phyloP scores from a whole-genome alignment of 2,888 invertebrate genomes.

The Drosophila greeni region DNA sequence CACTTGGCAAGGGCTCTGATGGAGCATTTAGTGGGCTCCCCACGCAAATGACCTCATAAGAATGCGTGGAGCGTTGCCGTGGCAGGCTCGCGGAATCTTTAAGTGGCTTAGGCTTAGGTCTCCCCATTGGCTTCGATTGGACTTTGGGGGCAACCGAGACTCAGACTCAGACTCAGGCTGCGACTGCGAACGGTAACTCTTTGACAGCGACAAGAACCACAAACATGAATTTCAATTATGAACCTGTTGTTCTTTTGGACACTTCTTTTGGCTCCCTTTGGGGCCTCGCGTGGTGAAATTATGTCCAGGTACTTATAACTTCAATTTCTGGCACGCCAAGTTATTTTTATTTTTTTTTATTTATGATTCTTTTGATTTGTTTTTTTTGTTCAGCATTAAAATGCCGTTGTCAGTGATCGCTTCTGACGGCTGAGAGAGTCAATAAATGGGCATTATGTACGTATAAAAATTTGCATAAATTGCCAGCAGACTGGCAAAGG shows the following conservation, averaged over 20 bases:
- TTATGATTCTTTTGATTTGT: slow-evolving; percentile 34
- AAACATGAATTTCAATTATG: slow-evolving; percentile 73
- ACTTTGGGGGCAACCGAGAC: slow-evolving; percentile 32
- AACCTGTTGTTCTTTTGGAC: slow-evolving; percentile 67
- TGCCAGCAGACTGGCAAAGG: slow-evolving; percentile 30
- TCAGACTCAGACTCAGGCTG: neutral
- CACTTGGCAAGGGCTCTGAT: slow-evolving; percentile 47
- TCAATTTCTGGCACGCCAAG: slow-evolving; percentile 59
- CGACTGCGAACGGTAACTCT: slow-evolving; percentile 59
- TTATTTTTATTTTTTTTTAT: slow-evolving; percentile 56
- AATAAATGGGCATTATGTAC: slow-evolving; percentile 68
- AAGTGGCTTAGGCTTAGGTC: slow-evolving; percentile 51
- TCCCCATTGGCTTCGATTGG: slow-evolving; percentile 32
- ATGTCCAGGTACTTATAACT: slow-evolving; percentile 54
- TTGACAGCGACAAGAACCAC: slow-evolving; percentile 42
- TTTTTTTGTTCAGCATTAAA: slow-evolving; percentile 55
- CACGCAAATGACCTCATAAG: slow-evolving; percentile 75
- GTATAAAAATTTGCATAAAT: slow-evolving; percentile 61
- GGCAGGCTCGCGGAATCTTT: slow-evolving; percentile 68
- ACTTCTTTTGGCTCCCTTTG: slow-evolving; percentile 33
- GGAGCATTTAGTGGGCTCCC: slow-evolving; percentile 72
- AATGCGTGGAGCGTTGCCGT: slow-evolving; percentile 65
- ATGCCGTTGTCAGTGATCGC: slow-evolving; percentile 65
- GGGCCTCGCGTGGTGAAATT: slow-evolving; percentile 50
- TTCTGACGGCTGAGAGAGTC: slow-evolving; percentile 27